These are phyloP conservation scores for Altica lythri DNA, from an alignment of 2,888 invertebrate genomes.

Conservation along the genomic window DNA sequence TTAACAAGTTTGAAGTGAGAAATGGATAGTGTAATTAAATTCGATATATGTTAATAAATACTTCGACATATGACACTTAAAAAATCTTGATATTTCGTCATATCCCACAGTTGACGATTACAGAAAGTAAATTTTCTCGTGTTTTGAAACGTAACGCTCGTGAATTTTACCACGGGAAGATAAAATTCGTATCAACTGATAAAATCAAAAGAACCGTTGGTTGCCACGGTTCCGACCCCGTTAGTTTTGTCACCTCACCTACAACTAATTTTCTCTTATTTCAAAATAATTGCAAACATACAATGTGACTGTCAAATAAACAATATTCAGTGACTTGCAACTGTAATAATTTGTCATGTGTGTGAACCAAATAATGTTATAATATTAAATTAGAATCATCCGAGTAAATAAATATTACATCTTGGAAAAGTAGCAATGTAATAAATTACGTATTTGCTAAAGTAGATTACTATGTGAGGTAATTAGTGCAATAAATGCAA, in stretches of 20 bases:
- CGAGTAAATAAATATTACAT: background rate
- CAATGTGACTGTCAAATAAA: conserved; percentile 25
- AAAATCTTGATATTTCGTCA: no score
- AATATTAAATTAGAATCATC: background rate
- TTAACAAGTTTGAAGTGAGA: no score
- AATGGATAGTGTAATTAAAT: no score
- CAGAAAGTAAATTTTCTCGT: no score
- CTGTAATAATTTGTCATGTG: conserved; percentile 12
- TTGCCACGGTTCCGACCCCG: conserved; percentile 21
- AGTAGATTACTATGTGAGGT: no score
- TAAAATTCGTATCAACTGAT: no score
- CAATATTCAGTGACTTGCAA: conserved; percentile 23
- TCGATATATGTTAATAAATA: no score
- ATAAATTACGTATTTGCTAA: background rate
- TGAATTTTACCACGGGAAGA: no score
- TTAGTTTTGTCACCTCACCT: conserved; percentile 30
- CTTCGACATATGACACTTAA: no score
- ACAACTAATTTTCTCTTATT: conserved; percentile 24
- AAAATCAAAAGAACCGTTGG: background rate
- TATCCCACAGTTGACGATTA: no score
- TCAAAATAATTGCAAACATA: conserved; percentile 24
- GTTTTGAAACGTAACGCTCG: no score
- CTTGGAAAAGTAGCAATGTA: background rate
- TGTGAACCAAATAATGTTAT: background rate
- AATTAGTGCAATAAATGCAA: no score